phyloP scores from a whole-genome alignment of 1,140 invertebrate genomes.

The Theocolax elegans region DNA sequence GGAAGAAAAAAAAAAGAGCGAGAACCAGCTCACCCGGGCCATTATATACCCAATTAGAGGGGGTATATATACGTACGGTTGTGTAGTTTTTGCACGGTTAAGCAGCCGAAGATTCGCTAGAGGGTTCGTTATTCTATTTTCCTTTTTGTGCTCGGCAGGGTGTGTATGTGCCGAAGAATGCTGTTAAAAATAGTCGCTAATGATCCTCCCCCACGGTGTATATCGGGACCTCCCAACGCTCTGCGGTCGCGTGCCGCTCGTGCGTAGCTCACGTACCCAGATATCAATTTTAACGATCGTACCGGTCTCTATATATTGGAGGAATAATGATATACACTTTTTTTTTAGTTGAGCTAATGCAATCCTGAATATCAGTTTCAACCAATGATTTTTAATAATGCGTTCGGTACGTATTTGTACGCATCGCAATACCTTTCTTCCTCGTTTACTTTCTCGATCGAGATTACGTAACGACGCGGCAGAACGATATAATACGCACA shows the following conservation, averaged over 20 bases:
- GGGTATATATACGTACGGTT: too few species aligned
- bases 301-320: not conserved
- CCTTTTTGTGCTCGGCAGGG: not conserved
- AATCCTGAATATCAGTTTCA: too few species aligned
- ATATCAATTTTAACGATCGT: slow-evolving; percentile 41
- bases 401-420: too few species aligned
- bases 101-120: not conserved
- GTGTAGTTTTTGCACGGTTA: not conserved
- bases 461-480: too few species aligned
- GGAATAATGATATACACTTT: slow-evolving; percentile 24
- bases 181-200: slow-evolving; percentile 29
- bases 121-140: slow-evolving; percentile 35
- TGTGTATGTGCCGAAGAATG: not conserved
- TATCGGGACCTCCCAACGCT: slow-evolving; percentile 30
- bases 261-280: slow-evolving; percentile 13
- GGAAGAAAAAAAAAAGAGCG: not conserved
- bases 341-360: not conserved
- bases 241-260: slow-evolving; percentile 29
- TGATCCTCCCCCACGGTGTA: slow-evolving; percentile 8
- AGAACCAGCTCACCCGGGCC: not conserved
- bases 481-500: too few species aligned
- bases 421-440: too few species aligned
- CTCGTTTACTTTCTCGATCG: too few species aligned
- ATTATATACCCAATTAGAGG: slow-evolving; percentile 26
- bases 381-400: too few species aligned